These are phyloP conservation scores for Poeciliopsis presidionis DNA, from an alignment of 2,797 vertebrate genomes.

Conservation along the genomic window DNA sequence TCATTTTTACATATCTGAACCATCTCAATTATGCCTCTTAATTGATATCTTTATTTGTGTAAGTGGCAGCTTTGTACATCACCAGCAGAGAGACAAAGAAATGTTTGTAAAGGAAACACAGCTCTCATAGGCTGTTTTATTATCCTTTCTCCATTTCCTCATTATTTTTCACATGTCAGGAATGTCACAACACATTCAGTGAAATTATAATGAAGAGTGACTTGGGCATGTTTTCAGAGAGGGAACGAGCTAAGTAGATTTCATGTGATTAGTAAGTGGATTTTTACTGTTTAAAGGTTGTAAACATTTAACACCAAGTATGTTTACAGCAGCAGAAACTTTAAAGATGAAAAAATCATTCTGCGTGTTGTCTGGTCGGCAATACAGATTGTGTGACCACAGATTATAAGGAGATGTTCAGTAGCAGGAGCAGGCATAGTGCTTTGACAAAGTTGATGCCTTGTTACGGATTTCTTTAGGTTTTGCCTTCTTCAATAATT, in stretches of 20 bases:
- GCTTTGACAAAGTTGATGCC: not conserved
- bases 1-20: conserved; percentile 76
- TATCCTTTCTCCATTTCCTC: conserved; percentile 45
- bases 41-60: conserved; percentile 85
- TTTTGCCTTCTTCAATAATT: not conserved
- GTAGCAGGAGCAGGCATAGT: conserved; percentile 43
- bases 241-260: conserved; percentile 34
- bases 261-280: conserved; percentile 26
- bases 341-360: conserved; percentile 4
- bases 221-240: conserved; percentile 39
- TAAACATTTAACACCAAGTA: conserved; percentile 42
- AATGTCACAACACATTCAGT: conserved; percentile 54
- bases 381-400: conserved; percentile 15
- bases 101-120: conserved; percentile 10
- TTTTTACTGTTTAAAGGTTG: conserved; percentile 28
- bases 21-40: conserved; percentile 82
- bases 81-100: conserved; percentile 31
- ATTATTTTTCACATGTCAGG: conserved; percentile 58
- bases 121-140: conserved; percentile 53
- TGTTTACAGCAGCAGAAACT: not conserved
- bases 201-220: conserved; percentile 63
- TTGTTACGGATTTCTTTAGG: not conserved
- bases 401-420: conserved; percentile 41
- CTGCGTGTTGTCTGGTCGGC: not conserved
- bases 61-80: conserved; percentile 73